A percentile compares a stretch with the other conserved stretches of the same genome.
These are phyloP conservation scores for Drosophila biarmipes DNA, from an alignment of 1,140 invertebrate genomes.

Conservation along the genomic window DNA sequence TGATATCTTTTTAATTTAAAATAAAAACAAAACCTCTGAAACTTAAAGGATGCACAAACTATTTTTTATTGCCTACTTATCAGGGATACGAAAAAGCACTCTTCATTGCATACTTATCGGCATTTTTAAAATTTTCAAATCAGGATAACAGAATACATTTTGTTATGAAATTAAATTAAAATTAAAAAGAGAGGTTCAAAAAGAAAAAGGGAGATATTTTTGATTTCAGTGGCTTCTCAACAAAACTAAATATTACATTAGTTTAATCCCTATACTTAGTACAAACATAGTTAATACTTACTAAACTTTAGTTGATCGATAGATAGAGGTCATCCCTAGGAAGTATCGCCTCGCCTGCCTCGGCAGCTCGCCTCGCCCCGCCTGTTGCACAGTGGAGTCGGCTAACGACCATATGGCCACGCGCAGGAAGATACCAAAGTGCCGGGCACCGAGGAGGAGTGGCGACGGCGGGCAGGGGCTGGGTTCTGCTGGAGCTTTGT, in stretches of 20 bases:
- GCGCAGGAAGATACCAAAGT: conserved; percentile 59
- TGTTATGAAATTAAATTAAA: too few species aligned
- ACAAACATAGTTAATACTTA: too few species aligned
- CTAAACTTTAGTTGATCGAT: conserved; percentile 18
- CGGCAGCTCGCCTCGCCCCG: conserved; percentile 10
- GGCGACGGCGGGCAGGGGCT: background rate
- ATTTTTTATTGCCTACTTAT: background rate
- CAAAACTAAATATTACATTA: too few species aligned
- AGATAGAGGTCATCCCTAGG: conserved; percentile 7
- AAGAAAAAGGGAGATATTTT: too few species aligned
- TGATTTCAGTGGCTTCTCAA: too few species aligned
- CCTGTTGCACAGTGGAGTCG: conserved; percentile 45
- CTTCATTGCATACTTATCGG: too few species aligned
- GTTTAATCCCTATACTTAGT: too few species aligned
- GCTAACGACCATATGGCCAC: conserved; percentile 49
- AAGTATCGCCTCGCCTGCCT: conserved; percentile 1
- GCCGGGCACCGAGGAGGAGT: background rate
- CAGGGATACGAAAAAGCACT: too few species aligned
- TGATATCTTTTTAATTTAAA: too few species aligned
- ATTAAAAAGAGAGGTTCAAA: too few species aligned
- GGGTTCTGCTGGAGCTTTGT: conserved; percentile 39
- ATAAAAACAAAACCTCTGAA: background rate
- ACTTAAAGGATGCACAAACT: background rate
- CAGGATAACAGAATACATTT: too few species aligned
- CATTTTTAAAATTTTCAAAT: too few species aligned